Evolutionary conservation across 2,113 vertebrate genomes (phyloP).

Genomic region (Ammodytes marinus): DNA sequence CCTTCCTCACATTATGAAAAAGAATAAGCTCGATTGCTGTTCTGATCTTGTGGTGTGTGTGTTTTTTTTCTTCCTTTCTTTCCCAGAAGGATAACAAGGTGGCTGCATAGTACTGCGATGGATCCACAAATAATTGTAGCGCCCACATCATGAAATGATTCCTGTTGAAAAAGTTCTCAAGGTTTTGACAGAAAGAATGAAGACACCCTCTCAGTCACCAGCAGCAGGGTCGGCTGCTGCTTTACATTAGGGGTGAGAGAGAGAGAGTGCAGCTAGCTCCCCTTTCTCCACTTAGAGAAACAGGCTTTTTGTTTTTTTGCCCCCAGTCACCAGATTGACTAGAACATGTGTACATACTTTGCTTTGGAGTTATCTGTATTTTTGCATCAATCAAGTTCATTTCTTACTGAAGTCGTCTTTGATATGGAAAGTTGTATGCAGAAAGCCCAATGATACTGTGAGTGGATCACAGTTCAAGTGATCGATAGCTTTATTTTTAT

Average conservation of each 20-base stretch:
- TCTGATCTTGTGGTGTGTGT: neutral
- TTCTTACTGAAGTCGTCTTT: constrained; percentile 90
- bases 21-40: rapidly evolving
- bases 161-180: constrained; percentile 63
- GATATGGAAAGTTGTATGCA: constrained; percentile 86
- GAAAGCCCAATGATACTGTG: constrained; percentile 91
- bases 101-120: constrained; percentile 89
- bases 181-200: constrained; percentile 88
- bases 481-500: constrained; percentile 86
- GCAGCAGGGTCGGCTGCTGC: constrained; percentile 88
- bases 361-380: constrained; percentile 90
- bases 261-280: constrained; percentile 83
- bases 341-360: constrained; percentile 87
- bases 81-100: constrained; percentile 98
- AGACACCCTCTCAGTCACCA: constrained; percentile 91
- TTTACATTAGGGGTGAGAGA: constrained; percentile 83
- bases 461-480: constrained; percentile 84
- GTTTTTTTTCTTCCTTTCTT: neutral
- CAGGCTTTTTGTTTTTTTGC: constrained; percentile 19
- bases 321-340: constrained; percentile 81
- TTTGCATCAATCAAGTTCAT: constrained; percentile 90
- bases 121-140: constrained; percentile 82
- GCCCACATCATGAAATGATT: constrained; percentile 83
- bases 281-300: constrained; percentile 62
- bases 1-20: neutral